phyloP scores from a whole-genome alignment of 2,113 vertebrate genomes.

The Eleginops maclovinus region DNA sequence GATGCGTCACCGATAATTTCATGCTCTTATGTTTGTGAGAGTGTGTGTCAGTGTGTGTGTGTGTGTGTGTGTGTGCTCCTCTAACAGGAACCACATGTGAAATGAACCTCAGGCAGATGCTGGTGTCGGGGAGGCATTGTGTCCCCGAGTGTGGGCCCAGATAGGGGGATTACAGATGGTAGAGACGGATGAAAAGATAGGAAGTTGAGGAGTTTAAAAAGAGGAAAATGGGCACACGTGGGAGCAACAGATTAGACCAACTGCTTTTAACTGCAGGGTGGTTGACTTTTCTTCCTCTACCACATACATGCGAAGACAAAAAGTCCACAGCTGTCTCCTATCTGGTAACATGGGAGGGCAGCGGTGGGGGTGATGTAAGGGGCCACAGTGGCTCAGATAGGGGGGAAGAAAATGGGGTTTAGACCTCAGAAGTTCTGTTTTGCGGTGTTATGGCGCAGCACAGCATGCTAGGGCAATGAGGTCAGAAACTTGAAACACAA shows the following conservation, averaged over 20 bases:
- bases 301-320: slow-evolving; percentile 27
- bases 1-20: slow-evolving; percentile 59
- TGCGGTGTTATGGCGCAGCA: slow-evolving; percentile 45
- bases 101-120: slow-evolving; percentile 57
- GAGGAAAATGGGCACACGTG: slow-evolving; percentile 72
- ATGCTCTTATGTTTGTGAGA: slow-evolving; percentile 18
- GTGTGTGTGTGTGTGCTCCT: slow-evolving; percentile 12
- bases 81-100: slow-evolving; percentile 75
- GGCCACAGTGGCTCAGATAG: slow-evolving; percentile 52
- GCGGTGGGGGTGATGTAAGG: slow-evolving; percentile 5
- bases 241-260: slow-evolving; percentile 57
- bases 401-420: slow-evolving; percentile 25
- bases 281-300: slow-evolving; percentile 7
- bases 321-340: slow-evolving; percentile 70
- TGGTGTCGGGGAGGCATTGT: slow-evolving; percentile 52
- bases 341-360: slow-evolving; percentile 50
- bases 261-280: slow-evolving; percentile 52
- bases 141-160: slow-evolving; percentile 59
- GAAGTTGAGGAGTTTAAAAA: slow-evolving; percentile 55
- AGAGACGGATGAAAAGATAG: slow-evolving; percentile 52
- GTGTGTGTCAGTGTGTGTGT: slow-evolving; percentile 18
- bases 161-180: slow-evolving; percentile 53
- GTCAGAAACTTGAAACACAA: slow-evolving; percentile 73
- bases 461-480: slow-evolving; percentile 66
- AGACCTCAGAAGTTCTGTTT: slow-evolving; percentile 43